Evolutionary conservation across 2,797 vertebrate genomes (phyloP).

Genomic region (Acropternis orthonyx): DNA sequence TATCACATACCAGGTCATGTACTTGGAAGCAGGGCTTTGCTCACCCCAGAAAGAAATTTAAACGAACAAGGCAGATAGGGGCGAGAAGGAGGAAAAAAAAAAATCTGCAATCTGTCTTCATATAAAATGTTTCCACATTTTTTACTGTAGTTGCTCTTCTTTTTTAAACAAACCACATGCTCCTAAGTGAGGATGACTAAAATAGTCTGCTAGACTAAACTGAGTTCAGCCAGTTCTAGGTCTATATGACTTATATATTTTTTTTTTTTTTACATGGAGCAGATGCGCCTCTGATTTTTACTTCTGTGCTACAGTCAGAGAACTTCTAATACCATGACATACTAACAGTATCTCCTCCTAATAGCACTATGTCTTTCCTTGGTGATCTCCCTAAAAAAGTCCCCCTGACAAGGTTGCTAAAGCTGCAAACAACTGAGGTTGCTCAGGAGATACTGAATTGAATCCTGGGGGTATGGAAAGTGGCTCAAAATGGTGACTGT

Average conservation of each 20-base stretch:
- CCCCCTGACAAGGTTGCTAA: background rate
- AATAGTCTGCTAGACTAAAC: background rate
- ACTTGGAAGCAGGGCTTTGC: background rate
- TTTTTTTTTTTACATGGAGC: background rate
- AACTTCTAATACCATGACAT: background rate
- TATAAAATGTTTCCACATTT: background rate
- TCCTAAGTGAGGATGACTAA: background rate
- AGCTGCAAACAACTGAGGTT: background rate
- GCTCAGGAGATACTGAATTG: background rate
- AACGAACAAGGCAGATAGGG: background rate
- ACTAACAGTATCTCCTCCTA: background rate
- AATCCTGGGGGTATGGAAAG: background rate
- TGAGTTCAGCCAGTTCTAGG: background rate
- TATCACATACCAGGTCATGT: background rate
- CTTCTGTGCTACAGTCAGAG: background rate
- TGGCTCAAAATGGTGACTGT: background rate
- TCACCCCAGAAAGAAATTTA: background rate
- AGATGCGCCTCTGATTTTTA: background rate
- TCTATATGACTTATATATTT: background rate
- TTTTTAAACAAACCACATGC: background rate
- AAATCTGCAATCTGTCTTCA: background rate
- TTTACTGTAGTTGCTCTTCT: background rate
- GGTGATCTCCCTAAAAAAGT: background rate
- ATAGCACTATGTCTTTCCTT: background rate
- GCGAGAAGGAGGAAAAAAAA: background rate